Conservation (phyloP, 2,888 invertebrate species). For the Epiblema foenella region DNA sequence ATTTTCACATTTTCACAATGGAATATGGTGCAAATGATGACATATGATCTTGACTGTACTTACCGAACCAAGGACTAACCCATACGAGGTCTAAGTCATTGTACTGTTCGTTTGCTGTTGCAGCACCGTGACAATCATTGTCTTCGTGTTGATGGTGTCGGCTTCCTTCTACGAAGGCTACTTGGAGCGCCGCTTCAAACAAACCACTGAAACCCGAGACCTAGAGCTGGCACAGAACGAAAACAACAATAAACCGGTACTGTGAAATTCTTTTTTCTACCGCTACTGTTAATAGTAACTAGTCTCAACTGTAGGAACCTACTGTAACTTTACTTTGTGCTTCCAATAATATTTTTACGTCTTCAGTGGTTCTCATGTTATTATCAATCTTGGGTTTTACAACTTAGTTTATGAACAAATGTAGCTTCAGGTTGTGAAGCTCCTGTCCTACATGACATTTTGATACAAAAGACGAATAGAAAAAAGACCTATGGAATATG, state of each 20-base stretch:
- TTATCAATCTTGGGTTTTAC: too few relatives aligned
- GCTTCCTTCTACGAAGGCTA: slow-evolving; percentile 87
- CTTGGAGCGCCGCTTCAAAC: slow-evolving; percentile 74
- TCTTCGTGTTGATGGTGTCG: slow-evolving; percentile 83
- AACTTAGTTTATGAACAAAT: too few relatives aligned
- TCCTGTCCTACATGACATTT: too few relatives aligned
- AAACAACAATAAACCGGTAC: slow-evolving; percentile 76
- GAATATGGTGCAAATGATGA: not conserved
- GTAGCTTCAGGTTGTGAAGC: too few relatives aligned
- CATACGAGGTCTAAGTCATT: not conserved
- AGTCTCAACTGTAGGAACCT: too few relatives aligned
- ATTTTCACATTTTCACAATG: too few relatives aligned
- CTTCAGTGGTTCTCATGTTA: not conserved
- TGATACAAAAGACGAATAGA: too few relatives aligned
- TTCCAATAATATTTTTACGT: not conserved
- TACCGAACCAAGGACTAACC: not conserved
- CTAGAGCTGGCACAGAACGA: slow-evolving; percentile 76
- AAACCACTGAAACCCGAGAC: slow-evolving; percentile 70
- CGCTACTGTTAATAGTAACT: not conserved
- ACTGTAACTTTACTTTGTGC: not conserved
- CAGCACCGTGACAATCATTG: slow-evolving; percentile 81
- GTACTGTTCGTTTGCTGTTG: slow-evolving; percentile 43
- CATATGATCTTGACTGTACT: not conserved
- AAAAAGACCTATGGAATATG: too few relatives aligned
- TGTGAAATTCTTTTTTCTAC: slow-evolving; percentile 48